Evolutionary conservation across 1,140 invertebrate genomes (phyloP).

Genomic region (Cepaea nemoralis): DNA sequence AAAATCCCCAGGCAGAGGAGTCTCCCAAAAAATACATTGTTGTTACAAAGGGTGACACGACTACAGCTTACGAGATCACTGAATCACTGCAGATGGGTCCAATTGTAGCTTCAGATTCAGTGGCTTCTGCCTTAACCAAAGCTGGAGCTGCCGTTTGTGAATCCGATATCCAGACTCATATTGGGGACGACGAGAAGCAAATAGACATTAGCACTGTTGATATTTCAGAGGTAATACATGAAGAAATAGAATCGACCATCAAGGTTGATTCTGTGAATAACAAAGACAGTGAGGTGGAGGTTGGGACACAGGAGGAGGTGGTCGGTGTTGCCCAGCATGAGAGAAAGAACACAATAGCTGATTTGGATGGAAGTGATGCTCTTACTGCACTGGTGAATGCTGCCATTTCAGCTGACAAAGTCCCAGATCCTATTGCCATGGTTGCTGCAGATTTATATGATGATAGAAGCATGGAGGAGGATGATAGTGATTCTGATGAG

Average conservation of each 20-base stretch:
- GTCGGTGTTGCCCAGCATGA: constrained; percentile 27
- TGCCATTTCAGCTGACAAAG: constrained; percentile 45
- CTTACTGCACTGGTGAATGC: constrained; percentile 43
- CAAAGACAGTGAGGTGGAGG: constrained; percentile 27
- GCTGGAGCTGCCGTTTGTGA: not conserved
- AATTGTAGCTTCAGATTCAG: not conserved
- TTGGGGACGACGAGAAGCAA: not conserved
- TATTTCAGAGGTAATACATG: not conserved
- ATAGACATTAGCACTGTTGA: not conserved
- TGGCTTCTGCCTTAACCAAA: not conserved
- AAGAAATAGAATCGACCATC: not conserved
- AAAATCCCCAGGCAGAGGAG: not conserved
- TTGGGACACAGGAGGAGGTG: constrained; percentile 31
- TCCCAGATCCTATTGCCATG: constrained; percentile 39
- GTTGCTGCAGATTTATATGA: constrained; percentile 22
- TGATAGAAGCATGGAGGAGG: constrained; percentile 16
- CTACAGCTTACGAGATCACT: constrained; percentile 31
- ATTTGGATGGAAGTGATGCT: constrained; percentile 39
- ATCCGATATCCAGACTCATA: not conserved
- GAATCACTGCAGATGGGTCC: not conserved
- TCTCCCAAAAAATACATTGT: constrained; percentile 40
- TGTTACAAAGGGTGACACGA: constrained; percentile 27
- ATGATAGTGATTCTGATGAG: constrained; percentile 34
- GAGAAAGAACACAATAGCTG: constrained; percentile 40
- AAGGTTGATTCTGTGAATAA: constrained; percentile 7